Evolutionary conservation across 2,888 invertebrate genomes (phyloP), one percentile per base, ranked within the genome.

Genomic region (Zaprionus obscuricornis): DNA sequence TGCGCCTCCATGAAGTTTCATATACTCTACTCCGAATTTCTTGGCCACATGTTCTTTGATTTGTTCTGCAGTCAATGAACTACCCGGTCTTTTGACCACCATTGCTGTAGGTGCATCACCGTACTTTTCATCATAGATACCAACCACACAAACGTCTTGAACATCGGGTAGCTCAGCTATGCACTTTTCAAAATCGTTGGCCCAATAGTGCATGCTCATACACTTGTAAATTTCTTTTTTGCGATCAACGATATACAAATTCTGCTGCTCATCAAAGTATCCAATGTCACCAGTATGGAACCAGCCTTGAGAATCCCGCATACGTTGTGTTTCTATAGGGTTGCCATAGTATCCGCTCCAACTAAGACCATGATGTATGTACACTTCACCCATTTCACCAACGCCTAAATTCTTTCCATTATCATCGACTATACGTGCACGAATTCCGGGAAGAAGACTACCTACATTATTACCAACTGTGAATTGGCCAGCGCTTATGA

Each of bases 201-300:
- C 75, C 51, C 59, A 77, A 22, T 71, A 69, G 1, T 77, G 74
- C 55, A 54, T 67, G 10, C 71, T 63, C 2, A 69, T 40, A 40
- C 74, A 85, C 52, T 85, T 86, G 0, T 74, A 50, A n/a, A 76
- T 74, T 6, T 88, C 86, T 56, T 87, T 89, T 26, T 75, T 85
- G 0, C 88, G 74, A 54, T 76, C 89, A 8, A 74, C 69, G 2
- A 86, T 36, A 59, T 57, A 76, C 2, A 87, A 55, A 51, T 50
- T 68, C 4, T 81, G 68, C 0, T 83, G 66, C 0, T 77, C 66
- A 55, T 88, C 87, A 50, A 88, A 79, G 46, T 78, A 79, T 2
- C 88, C 88, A 37, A 87, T 16, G 52, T 88, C 89, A 2, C 88
- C 88, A 1, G 85, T 71, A n/a, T 77, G 78, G n/a, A 84, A 65